A percentile compares a stretch with the other conserved stretches of the same genome.
phyloP scores from a whole-genome alignment of 2,113 vertebrate genomes.

The Leucoraja erinaceus region DNA sequence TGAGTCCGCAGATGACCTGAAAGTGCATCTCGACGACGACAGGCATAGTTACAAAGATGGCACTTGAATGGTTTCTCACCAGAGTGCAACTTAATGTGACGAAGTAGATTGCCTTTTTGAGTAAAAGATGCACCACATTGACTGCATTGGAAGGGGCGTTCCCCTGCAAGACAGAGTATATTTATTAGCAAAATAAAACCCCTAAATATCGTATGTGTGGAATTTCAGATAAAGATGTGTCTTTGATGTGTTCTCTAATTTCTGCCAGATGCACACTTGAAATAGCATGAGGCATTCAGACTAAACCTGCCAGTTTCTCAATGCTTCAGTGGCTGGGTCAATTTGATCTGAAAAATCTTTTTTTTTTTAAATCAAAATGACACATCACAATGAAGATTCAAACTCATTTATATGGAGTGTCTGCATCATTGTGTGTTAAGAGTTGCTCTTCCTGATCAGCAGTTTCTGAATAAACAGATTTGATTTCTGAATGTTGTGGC shows the following conservation, averaged over 20 bases:
- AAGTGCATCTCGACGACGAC: constrained; percentile 90
- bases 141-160: constrained; percentile 94
- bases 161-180: constrained; percentile 61
- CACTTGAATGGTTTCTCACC: constrained; percentile 99
- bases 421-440: constrained; percentile 99
- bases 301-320: constrained; percentile 95
- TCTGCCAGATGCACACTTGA: constrained; percentile 79
- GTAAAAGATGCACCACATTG: constrained; percentile 97
- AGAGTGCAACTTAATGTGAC: constrained; percentile 97
- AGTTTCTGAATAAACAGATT: constrained; percentile 99
- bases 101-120: constrained; percentile 94
- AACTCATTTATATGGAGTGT: constrained; percentile 99
- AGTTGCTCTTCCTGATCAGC: constrained; percentile 99
- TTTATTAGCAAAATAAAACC: constrained; percentile 45
- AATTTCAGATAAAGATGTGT: constrained; percentile 62
- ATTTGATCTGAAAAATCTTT: constrained; percentile 99
- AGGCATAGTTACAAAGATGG: constrained; percentile 96
- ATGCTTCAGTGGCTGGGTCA: constrained; percentile 99
- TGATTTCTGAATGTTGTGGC: constrained; percentile 96
- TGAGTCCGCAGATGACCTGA: constrained; percentile 92
- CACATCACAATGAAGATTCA: constrained; percentile 99
- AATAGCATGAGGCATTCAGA: constrained; percentile 95
- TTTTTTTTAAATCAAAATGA: constrained; percentile 99
- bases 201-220: constrained; percentile 48
- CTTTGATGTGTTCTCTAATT: constrained; percentile 66